Conservation (phyloP, 1,140 invertebrate genomes). For the Sarcophaga bullata region DNA sequence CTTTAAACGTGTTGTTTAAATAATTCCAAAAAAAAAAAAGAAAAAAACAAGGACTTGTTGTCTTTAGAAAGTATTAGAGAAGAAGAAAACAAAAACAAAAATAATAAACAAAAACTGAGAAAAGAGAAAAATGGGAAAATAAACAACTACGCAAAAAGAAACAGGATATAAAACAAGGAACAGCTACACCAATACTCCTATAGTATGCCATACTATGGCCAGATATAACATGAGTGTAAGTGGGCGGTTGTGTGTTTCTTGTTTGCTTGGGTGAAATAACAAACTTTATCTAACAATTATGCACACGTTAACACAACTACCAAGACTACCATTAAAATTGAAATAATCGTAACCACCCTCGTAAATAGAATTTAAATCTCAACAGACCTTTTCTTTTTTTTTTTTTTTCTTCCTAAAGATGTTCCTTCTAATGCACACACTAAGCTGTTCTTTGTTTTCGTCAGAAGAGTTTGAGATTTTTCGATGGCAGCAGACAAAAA, state of each 20-base stretch:
- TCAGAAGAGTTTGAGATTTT: too few species aligned
- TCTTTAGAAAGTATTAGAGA: neutral
- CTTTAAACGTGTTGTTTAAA: constrained; percentile 39
- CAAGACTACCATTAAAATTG: neutral
- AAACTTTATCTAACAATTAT: constrained; percentile 39
- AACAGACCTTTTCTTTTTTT: constrained; percentile 11
- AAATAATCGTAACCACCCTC: neutral
- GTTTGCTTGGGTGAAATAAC: neutral
- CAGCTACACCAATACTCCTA: neutral
- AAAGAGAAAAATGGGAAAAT: constrained; percentile 16
- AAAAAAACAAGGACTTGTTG: neutral
- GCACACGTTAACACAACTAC: constrained; percentile 24
- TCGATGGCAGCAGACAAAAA: neutral
- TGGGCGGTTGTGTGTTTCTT: too few species aligned
- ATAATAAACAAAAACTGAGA: neutral
- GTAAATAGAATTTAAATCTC: constrained; percentile 29
- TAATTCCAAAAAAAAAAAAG: too few species aligned
- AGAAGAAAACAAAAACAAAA: neutral
- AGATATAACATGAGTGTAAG: too few species aligned
- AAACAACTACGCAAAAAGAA: neutral
- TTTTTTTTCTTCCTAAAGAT: too few species aligned
- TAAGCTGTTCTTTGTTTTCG: too few species aligned
- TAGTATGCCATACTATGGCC: neutral
- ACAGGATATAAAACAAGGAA: neutral
- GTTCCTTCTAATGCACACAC: too few species aligned